Conservation (phyloP, 2,888 invertebrate species). For the Drosophila longiperda region DNA sequence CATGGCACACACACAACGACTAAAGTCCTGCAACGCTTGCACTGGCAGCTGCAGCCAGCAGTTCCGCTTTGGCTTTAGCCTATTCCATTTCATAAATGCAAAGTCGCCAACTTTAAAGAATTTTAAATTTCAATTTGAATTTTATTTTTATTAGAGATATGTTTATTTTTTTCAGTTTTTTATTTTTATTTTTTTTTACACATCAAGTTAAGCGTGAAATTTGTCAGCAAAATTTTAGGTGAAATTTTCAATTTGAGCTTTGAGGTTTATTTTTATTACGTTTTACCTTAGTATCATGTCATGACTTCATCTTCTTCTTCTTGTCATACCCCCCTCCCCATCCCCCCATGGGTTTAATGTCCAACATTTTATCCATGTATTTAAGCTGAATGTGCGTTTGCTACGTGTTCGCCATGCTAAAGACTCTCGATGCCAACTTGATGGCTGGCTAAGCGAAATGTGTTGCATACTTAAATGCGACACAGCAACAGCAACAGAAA, state of each 20-base stretch:
- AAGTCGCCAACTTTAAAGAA: constrained; percentile 62
- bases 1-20: neutral
- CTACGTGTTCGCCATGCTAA: constrained; percentile 71
- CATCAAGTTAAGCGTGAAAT: constrained; percentile 60
- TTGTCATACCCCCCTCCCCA: constrained; percentile 11
- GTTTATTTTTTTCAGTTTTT: neutral
- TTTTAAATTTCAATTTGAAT: constrained; percentile 50
- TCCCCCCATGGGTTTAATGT: constrained; percentile 56
- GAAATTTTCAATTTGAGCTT: constrained; percentile 17
- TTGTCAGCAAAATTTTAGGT: constrained; percentile 43
- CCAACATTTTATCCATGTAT: constrained; percentile 74
- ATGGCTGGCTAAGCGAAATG: constrained; percentile 45
- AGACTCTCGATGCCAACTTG: constrained; percentile 48
- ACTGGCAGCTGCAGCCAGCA: constrained; percentile 48
- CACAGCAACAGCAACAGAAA: constrained; percentile 34
- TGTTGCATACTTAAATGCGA: constrained; percentile 64
- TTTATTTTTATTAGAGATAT: constrained; percentile 20
- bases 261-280: constrained; percentile 15
- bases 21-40: constrained; percentile 17
- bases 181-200: constrained; percentile 10
- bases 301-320: constrained; percentile 1
- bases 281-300: constrained; percentile 30
- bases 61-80: constrained; percentile 19
- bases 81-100: constrained; percentile 33
- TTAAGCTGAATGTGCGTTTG: constrained; percentile 69